These are phyloP conservation scores for Drosophila nigricruria DNA, from an alignment of 2,888 invertebrate genomes.

Conservation along the genomic window DNA sequence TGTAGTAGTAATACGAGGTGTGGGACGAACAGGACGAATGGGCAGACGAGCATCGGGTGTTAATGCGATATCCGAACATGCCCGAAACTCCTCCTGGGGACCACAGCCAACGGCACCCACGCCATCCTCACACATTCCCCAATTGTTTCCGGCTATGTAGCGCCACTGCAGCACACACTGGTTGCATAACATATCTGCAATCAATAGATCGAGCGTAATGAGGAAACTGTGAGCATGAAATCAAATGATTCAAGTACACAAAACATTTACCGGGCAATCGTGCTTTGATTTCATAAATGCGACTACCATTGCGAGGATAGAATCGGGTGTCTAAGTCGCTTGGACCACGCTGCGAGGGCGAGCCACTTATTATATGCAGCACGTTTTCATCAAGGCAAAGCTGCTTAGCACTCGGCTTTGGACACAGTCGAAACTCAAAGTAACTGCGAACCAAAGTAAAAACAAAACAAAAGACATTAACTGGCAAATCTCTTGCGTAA, in stretches of 20 bases:
- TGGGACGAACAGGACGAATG: slow-evolving; percentile 84
- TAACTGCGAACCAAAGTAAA: slow-evolving; percentile 83
- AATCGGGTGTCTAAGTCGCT: slow-evolving; percentile 87
- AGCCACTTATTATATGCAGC: slow-evolving; percentile 86
- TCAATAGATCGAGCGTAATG: not conserved
- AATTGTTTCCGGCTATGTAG: slow-evolving; percentile 94
- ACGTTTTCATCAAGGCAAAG: slow-evolving; percentile 91
- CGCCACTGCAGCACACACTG: slow-evolving; percentile 96
- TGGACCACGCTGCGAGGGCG: slow-evolving; percentile 84
- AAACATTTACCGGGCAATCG: slow-evolving; percentile 86
- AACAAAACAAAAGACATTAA: not conserved
- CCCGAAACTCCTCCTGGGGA: slow-evolving; percentile 94
- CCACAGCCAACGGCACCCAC: slow-evolving; percentile 94
- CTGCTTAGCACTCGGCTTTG: slow-evolving; percentile 90
- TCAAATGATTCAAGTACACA: not conserved
- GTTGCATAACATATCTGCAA: slow-evolving; percentile 88
- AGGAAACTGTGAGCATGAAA: not conserved
- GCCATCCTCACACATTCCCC: slow-evolving; percentile 91
- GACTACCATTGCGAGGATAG: slow-evolving; percentile 92
- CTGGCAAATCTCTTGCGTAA: not conserved
- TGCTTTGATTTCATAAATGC: slow-evolving; percentile 91
- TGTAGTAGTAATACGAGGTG: slow-evolving; percentile 81
- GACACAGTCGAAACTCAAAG: slow-evolving; percentile 94
- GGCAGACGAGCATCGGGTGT: slow-evolving; percentile 86
- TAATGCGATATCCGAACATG: slow-evolving; percentile 93